Evolutionary conservation across 2,888 invertebrate species (phyloP).

Genomic region (Tachina lurida): DNA sequence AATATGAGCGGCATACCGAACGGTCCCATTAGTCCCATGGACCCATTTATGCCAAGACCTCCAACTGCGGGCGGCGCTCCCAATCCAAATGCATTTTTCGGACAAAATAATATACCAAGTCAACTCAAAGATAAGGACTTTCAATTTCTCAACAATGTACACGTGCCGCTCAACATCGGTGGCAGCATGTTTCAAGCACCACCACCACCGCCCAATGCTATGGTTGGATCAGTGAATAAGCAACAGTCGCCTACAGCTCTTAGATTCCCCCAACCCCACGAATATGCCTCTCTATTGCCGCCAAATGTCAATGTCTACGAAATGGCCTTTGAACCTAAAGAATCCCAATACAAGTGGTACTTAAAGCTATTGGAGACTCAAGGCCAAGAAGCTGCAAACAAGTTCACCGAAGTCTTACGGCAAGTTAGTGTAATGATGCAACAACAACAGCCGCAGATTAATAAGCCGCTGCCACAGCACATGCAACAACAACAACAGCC

Average conservation of each 20-base stretch:
- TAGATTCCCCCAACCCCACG: slow-evolving; percentile 79
- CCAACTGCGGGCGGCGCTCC: slow-evolving; percentile 69
- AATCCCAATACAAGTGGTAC: slow-evolving; percentile 85
- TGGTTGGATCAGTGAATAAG: slow-evolving; percentile 73
- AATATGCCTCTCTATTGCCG: slow-evolving; percentile 83
- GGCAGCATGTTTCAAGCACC: slow-evolving; percentile 74
- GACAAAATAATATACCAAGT: slow-evolving; percentile 62
- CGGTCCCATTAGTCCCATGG: slow-evolving; percentile 82
- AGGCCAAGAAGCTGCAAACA: slow-evolving; percentile 85
- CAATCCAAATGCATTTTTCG: slow-evolving; percentile 72
- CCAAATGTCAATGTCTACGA: slow-evolving; percentile 85
- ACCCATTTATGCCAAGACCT: slow-evolving; percentile 74
- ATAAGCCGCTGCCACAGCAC: slow-evolving; percentile 68
- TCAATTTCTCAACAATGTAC: slow-evolving; percentile 85
- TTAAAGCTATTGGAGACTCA: slow-evolving; percentile 84
- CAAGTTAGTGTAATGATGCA: slow-evolving; percentile 81
- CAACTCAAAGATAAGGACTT: slow-evolving; percentile 83
- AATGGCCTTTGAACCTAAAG: slow-evolving; percentile 84
- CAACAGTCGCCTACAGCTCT: slow-evolving; percentile 74
- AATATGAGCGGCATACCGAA: slow-evolving; percentile 80
- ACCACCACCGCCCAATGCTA: slow-evolving; percentile 69
- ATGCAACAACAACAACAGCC: slow-evolving; percentile 71
- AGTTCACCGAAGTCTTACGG: slow-evolving; percentile 83
- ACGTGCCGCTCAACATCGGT: slow-evolving; percentile 79
- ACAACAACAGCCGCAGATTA: slow-evolving; percentile 73